Percentiles rank a stretch among this genome's conserved stretches.
These are phyloP conservation scores for Hypotaenidia okinawae DNA, from an alignment of 2,797 vertebrate genomes.

Conservation along the genomic window DNA sequence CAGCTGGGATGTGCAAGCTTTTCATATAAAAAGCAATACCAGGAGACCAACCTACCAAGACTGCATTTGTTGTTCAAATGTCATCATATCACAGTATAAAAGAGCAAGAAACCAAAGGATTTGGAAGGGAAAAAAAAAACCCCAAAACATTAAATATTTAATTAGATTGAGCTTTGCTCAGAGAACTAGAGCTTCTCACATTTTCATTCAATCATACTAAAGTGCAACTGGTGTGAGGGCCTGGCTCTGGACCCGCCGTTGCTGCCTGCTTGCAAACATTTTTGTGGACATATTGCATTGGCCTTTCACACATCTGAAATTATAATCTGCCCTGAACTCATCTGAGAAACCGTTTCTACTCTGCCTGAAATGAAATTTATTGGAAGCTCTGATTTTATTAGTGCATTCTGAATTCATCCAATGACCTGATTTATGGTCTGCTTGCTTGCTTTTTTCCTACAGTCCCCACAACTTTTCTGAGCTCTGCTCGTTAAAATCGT, in stretches of 20 bases:
- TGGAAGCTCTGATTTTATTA: slow-evolving; percentile 59
- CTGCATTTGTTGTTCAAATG: slow-evolving; percentile 61
- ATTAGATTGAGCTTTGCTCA: slow-evolving; percentile 28
- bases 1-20: slow-evolving; percentile 26
- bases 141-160: slow-evolving; percentile 31
- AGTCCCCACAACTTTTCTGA: neutral
- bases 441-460: slow-evolving; percentile 3
- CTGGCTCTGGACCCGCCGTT: neutral
- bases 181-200: neutral
- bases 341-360: neutral
- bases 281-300: neutral
- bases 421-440: slow-evolving; percentile 43
- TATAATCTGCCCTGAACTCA: neutral
- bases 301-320: slow-evolving; percentile 49
- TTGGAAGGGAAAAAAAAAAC: neutral
- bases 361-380: slow-evolving; percentile 50
- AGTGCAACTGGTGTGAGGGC: neutral
- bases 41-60: slow-evolving; percentile 33
- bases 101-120: slow-evolving; percentile 57
- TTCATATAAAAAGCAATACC: slow-evolving; percentile 30
- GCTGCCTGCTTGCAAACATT: neutral
- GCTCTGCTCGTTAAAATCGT: neutral
- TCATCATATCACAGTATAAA: slow-evolving; percentile 33
- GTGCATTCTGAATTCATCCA: slow-evolving; percentile 7
- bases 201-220: neutral